These are phyloP conservation scores for Polyergus mexicanus DNA, from an alignment of 1,140 invertebrate species.

Conservation along the genomic window DNA sequence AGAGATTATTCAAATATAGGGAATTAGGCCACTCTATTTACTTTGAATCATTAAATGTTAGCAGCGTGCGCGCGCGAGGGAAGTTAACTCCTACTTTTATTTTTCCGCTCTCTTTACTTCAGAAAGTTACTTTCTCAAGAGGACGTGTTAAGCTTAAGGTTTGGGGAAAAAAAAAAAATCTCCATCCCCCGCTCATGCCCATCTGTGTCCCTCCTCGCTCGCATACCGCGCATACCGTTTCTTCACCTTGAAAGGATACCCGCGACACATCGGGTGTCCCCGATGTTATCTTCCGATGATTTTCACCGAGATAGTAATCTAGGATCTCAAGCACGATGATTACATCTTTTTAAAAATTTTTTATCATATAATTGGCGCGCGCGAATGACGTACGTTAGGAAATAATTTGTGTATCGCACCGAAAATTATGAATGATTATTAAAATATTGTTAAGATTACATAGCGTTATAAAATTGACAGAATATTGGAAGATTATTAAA, in stretches of 20 bases:
- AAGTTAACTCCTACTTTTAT: not conserved
- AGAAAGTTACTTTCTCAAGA: not conserved
- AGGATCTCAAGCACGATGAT: not conserved
- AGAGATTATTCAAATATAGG: not conserved
- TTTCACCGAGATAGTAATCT: not conserved
- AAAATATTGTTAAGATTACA: not conserved
- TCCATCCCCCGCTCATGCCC: not conserved
- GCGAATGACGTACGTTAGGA: not conserved
- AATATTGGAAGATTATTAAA: not conserved
- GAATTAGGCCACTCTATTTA: no score
- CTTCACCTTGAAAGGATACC: conserved; percentile 77
- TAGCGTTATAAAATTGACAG: not conserved
- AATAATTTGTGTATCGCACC: no score
- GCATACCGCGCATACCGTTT: conserved; percentile 78
- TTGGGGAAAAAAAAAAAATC: conserved; percentile 21
- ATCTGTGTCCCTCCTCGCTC: conserved; percentile 60
- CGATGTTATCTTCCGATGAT: not conserved
- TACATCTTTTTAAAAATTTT: not conserved
- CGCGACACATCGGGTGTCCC: conserved; percentile 36
- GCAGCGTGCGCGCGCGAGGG: not conserved
- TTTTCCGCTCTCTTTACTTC: not conserved
- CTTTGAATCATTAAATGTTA: not conserved
- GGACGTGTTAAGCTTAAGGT: not conserved
- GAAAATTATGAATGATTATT: not conserved
- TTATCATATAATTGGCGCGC: not conserved